Conservation (phyloP, 1,140 invertebrate genomes). For the Atta texana region DNA sequence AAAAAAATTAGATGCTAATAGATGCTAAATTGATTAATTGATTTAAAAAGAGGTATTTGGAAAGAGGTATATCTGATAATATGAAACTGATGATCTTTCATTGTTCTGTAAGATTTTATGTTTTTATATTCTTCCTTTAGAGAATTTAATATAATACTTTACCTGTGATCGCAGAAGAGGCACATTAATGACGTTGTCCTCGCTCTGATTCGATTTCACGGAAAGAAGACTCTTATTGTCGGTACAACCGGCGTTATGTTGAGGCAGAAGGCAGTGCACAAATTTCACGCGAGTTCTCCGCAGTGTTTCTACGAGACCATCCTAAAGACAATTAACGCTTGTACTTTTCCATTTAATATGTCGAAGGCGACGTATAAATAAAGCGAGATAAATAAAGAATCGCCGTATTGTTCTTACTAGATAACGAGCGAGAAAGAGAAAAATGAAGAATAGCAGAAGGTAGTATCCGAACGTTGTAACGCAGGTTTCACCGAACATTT, state of each 20-base stretch:
- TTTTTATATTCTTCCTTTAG: neutral
- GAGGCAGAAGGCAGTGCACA: conserved; percentile 95
- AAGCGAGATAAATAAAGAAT: conserved; percentile 35
- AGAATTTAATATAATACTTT: conserved; percentile 51
- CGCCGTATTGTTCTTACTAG: conserved; percentile 11
- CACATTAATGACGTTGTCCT: conserved; percentile 93
- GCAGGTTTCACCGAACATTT: conserved; percentile 65
- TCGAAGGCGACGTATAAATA: neutral
- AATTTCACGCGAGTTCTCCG: conserved; percentile 93
- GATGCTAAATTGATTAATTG: neutral
- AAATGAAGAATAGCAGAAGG: conserved; percentile 31
- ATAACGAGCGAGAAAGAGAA: conserved; percentile 20
- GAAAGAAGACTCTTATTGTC: conserved; percentile 85
- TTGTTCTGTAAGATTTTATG: neutral
- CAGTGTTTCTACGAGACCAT: conserved; percentile 95
- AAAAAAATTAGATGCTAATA: neutral
- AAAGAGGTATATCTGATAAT: neutral
- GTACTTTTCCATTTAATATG: neutral
- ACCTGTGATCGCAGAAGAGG: conserved; percentile 95
- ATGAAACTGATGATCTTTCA: conserved; percentile 20
- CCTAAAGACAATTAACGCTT: conserved; percentile 85
- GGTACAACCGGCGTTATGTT: conserved; percentile 90
- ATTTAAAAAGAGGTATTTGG: neutral
- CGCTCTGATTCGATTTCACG: conserved; percentile 84
- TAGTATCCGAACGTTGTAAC: conserved; percentile 43